phyloP scores from a whole-genome alignment of 2,888 invertebrate species.

The Mongoloraphidia duomilia region DNA sequence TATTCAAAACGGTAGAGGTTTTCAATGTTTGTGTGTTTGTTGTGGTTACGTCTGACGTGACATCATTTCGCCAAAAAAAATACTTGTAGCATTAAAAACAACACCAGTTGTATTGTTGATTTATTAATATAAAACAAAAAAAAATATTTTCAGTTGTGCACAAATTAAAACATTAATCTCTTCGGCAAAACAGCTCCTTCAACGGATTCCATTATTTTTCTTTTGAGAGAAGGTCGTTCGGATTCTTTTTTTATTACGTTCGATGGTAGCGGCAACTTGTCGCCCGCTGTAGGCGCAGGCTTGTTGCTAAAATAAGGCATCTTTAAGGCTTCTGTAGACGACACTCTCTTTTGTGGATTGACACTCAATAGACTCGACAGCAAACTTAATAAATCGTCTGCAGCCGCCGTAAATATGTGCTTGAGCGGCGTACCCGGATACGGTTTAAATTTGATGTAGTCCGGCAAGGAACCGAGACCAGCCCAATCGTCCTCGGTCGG shows the following conservation, averaged over 20 bases:
- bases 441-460: constrained; percentile 84
- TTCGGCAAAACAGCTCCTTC: constrained; percentile 57
- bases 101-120: too few species aligned
- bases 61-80: too few species aligned
- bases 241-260: constrained; percentile 43
- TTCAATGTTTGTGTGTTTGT: too few species aligned
- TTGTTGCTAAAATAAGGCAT: constrained; percentile 86
- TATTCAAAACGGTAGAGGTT: too few species aligned
- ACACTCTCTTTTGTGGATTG: constrained; percentile 69
- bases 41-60: too few species aligned
- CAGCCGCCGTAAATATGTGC: constrained; percentile 90
- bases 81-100: too few species aligned
- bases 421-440: constrained; percentile 72
- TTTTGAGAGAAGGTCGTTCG: constrained; percentile 56
- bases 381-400: constrained; percentile 76
- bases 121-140: too few species aligned
- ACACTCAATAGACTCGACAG: constrained; percentile 62
- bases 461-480: constrained; percentile 62
- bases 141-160: too few species aligned
- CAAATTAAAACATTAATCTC: constrained; percentile 44
- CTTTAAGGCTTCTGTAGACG: constrained; percentile 70
- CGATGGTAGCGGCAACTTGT: constrained; percentile 68
- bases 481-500: constrained; percentile 91
- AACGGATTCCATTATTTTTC: constrained; percentile 56
- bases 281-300: constrained; percentile 73